phyloP scores from a whole-genome alignment of 1,140 invertebrate genomes.

The Drosophila bipectinata region DNA sequence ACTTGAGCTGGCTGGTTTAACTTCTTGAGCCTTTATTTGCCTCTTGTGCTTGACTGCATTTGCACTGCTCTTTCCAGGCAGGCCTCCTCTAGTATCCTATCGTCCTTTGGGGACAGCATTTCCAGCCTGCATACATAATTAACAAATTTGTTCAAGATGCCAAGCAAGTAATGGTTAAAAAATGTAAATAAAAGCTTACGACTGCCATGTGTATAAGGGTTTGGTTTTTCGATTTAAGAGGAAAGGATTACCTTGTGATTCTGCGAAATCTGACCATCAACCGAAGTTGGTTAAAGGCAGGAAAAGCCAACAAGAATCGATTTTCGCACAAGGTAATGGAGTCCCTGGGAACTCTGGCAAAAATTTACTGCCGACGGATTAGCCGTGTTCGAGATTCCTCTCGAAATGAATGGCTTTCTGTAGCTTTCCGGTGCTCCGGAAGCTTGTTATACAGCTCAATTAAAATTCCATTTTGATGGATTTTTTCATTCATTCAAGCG shows the following conservation, averaged over 20 bases:
- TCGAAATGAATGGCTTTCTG: constrained; percentile 8
- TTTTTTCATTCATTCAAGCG: not conserved
- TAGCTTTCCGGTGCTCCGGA: not conserved
- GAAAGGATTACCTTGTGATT: constrained; percentile 19
- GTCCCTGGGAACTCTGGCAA: constrained; percentile 3
- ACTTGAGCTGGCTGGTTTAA: constrained; percentile 42
- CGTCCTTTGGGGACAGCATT: constrained; percentile 16
- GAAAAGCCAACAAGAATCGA: constrained; percentile 31
- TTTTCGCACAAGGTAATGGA: constrained; percentile 15
- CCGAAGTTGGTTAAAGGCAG: constrained; percentile 13
- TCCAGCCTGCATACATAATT: constrained; percentile 41
- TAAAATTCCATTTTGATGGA: constrained; percentile 10
- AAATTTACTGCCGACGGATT: constrained; percentile 30
- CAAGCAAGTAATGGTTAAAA: not conserved
- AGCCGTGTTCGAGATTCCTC: constrained; percentile 3
- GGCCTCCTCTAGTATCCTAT: not conserved
- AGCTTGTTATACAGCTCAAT: not conserved
- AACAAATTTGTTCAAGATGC: constrained; percentile 15
- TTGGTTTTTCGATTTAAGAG: not conserved
- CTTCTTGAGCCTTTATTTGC: constrained; percentile 49
- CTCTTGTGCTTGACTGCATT: constrained; percentile 39
- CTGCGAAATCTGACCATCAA: constrained; percentile 17
- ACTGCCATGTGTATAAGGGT: not conserved
- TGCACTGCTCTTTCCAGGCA: constrained; percentile 22
- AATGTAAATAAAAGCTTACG: not conserved